Evolutionary conservation across 2,888 invertebrate genomes (phyloP).

Genomic region (Eupithecia exiguata): DNA sequence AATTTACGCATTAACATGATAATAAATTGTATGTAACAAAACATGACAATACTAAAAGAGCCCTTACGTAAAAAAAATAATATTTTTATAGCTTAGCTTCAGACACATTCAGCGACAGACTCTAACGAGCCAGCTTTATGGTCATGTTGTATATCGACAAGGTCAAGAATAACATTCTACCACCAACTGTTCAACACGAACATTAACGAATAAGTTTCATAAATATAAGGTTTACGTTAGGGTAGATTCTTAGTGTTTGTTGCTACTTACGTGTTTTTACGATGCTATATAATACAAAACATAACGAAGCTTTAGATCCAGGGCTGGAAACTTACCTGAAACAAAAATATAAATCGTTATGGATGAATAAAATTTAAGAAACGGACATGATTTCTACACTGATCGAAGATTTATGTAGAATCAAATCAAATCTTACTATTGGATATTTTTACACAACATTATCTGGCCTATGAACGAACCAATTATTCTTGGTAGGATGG

Average conservation of each 20-base stretch:
- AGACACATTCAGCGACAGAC: not conserved
- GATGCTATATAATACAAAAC: not conserved
- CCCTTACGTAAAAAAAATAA: not conserved
- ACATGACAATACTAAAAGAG: too few species aligned
- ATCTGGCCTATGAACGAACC: not conserved
- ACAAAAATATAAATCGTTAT: slow-evolving; percentile 21
- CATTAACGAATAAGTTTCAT: not conserved
- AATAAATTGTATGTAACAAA: too few species aligned
- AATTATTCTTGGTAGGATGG: not conserved
- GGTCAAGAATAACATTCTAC: slow-evolving; percentile 14
- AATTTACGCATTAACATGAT: too few species aligned
- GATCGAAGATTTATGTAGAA: too few species aligned
- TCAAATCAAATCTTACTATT: too few species aligned
- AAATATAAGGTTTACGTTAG: not conserved
- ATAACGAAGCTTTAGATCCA: not conserved
- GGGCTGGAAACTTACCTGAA: slow-evolving; percentile 38
- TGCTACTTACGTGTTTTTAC: not conserved
- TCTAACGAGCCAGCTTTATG: not conserved
- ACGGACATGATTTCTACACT: too few species aligned
- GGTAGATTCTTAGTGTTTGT: not conserved
- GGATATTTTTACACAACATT: not conserved
- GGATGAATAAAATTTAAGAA: not conserved
- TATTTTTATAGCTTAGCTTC: not conserved
- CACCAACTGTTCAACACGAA: slow-evolving; percentile 16
- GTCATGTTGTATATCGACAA: slow-evolving; percentile 1